Percentiles rank a stretch among this genome's conserved stretches.
Conservation (phyloP, 2,888 invertebrate species). For the Tetragonula carbonaria region DNA sequence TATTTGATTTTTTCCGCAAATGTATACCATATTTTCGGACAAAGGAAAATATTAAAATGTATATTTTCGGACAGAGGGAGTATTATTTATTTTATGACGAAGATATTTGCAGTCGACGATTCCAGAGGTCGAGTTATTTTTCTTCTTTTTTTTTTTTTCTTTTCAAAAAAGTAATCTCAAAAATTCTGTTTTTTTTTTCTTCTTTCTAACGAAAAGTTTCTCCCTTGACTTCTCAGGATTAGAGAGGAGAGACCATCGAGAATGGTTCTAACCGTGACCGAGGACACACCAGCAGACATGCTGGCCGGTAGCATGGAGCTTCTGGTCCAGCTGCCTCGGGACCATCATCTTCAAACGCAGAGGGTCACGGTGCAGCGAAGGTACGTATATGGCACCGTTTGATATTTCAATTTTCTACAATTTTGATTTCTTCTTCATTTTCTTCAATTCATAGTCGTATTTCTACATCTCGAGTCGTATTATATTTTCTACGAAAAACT, state of each 20-base stretch:
- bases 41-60: no score
- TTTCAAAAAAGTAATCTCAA: neutral
- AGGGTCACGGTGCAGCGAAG: constrained; percentile 81
- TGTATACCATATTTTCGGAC: no score
- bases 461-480: no score
- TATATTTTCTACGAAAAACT: no score
- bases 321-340: constrained; percentile 86
- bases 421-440: no score
- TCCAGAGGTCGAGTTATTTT: neutral
- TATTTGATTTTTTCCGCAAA: no score
- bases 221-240: constrained; percentile 64
- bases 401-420: no score
- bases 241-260: constrained; percentile 80
- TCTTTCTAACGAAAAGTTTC: neutral
- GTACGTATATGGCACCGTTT: constrained; percentile 57
- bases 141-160: neutral
- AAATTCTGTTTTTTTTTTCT: no score
- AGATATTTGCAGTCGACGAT: no score
- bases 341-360: constrained; percentile 79
- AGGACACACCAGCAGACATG: constrained; percentile 89
- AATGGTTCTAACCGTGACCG: constrained; percentile 86
- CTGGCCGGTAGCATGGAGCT: constrained; percentile 89
- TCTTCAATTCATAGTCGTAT: no score
- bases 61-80: no score
- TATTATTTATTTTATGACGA: no score